Evolutionary conservation across 2,797 vertebrate species (phyloP).

Genomic region (Tadarida brasiliensis): DNA sequence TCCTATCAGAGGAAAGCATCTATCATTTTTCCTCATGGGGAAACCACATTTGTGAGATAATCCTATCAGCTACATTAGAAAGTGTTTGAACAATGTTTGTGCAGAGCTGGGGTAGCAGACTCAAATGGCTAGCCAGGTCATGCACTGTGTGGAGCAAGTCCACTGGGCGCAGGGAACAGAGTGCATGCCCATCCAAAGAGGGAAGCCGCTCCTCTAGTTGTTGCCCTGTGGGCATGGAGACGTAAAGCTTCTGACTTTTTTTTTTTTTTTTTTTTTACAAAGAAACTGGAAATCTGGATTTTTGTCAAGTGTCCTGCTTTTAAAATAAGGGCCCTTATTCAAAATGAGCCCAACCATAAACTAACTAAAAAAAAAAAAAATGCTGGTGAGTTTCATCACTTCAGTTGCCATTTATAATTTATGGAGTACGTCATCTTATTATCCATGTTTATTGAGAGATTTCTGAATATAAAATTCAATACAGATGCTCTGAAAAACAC

Average conservation of each 20-base stretch:
- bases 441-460: background rate
- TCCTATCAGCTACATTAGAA: constrained; percentile 27
- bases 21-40: background rate
- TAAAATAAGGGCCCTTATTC: background rate
- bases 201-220: background rate
- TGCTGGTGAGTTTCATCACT: background rate
- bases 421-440: background rate
- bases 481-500: background rate
- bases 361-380: background rate
- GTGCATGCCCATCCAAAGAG: background rate
- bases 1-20: constrained; percentile 50
- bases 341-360: background rate
- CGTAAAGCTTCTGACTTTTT: background rate
- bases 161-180: background rate
- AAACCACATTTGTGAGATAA: background rate
- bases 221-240: background rate
- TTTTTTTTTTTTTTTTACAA: too few relatives aligned
- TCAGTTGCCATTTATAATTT: constrained; percentile 31
- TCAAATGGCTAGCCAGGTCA: background rate
- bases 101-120: background rate
- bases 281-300: background rate
- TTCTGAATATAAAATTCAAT: background rate
- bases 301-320: background rate
- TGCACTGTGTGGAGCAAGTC: background rate
- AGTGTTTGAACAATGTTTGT: background rate